Conservation (phyloP, 1,140 invertebrate genomes). For the Brachystomella parvula region DNA sequence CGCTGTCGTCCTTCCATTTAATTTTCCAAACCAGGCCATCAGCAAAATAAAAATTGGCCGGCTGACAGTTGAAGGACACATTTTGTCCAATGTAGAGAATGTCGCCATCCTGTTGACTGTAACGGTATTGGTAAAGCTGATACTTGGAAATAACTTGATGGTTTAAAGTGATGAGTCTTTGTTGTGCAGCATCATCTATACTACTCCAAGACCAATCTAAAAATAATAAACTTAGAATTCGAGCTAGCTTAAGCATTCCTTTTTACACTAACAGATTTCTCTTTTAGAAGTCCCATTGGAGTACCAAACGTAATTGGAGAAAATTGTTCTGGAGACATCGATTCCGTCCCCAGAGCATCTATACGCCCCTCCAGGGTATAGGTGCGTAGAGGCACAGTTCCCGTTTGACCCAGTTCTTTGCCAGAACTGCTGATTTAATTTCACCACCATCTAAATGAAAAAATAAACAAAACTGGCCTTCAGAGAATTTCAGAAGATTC, state of each 20-base stretch:
- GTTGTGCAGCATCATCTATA: not conserved
- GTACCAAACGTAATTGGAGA: not conserved
- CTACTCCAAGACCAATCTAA: not conserved
- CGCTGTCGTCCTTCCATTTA: not conserved
- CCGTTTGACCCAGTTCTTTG: not conserved
- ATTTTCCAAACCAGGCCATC: not conserved
- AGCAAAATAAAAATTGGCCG: not conserved
- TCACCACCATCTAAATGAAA: not conserved
- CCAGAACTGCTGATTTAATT: not conserved
- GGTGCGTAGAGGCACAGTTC: not conserved
- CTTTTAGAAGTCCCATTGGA: not conserved
- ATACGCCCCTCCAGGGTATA: not conserved
- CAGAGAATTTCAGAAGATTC: too few relatives aligned
- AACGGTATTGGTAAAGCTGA: not conserved
- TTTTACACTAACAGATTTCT: not conserved
- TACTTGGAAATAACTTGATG: not conserved
- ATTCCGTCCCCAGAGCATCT: not conserved
- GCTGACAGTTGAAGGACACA: not conserved
- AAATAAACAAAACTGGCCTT: too few relatives aligned
- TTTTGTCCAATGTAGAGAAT: conserved; percentile 1
- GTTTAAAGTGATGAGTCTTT: not conserved
- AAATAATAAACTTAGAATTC: not conserved
- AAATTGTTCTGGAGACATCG: not conserved
- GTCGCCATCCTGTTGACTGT: not conserved
- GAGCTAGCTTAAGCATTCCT: too few relatives aligned